phyloP scores from a whole-genome alignment of 1,140 invertebrate genomes.

The Oncopeltus fasciatus region DNA sequence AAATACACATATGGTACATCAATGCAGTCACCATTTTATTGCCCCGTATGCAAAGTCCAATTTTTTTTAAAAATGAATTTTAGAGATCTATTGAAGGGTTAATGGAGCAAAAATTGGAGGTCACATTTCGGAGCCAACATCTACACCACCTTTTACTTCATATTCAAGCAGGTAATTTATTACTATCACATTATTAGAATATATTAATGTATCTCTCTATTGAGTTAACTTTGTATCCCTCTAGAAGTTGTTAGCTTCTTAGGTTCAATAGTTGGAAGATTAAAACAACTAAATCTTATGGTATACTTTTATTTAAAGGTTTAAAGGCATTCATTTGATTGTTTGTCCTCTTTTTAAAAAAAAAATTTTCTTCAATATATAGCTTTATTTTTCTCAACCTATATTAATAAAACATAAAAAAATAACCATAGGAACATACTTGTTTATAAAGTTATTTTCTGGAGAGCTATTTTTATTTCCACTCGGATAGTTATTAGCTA shows the following conservation, averaged over 20 bases:
- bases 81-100: not conserved
- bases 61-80: not conserved
- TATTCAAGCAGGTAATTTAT: not conserved
- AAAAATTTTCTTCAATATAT: too few relatives aligned
- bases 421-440: too few relatives aligned
- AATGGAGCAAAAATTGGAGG: not conserved
- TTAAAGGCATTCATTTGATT: too few relatives aligned
- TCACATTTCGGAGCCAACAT: conserved; percentile 2
- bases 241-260: not conserved
- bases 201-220: not conserved
- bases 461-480: too few relatives aligned
- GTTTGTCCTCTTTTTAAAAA: too few relatives aligned
- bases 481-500: too few relatives aligned
- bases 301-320: not conserved
- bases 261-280: not conserved
- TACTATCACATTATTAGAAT: not conserved
- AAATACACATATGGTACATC: conserved; percentile 6
- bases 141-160: not conserved
- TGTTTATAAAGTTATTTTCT: too few relatives aligned
- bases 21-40: not conserved
- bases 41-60: conserved; percentile 7
- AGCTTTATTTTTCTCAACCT: too few relatives aligned
- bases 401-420: too few relatives aligned
- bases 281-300: not conserved
- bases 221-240: not conserved